Base-by-base conservation (phyloP, 2,113 vertebrate species). In the Hippocampus barbouri region DNA sequence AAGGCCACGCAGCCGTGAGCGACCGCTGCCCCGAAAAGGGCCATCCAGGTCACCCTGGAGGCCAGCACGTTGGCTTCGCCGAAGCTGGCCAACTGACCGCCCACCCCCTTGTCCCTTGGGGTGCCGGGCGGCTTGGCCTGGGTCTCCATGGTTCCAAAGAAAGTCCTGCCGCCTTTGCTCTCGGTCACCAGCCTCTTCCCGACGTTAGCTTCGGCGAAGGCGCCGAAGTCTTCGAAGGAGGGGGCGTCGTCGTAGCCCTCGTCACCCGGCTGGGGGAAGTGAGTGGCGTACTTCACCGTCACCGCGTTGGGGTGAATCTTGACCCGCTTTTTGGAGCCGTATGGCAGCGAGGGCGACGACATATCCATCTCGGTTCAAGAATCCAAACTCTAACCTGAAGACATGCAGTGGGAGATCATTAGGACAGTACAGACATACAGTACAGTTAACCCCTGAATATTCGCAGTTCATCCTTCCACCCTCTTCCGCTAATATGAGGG, bases 241-340 rank as follows among this genome's bases (percentile, higher is more conserved):
- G 91, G 94, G 18, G 92, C 90, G 70, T 97, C 95, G 41, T 97
- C 96, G 51, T 93, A 96, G 2, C 92, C 94, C 71, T 96, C 93
- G 69, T 98, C 96, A 9, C 95, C 96, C 66, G 95, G 95, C 83
- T 98, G 97, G 20, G 95, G 96, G 80, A 95, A 97, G 87, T 98
- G 95, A 65, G 95, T 95, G 74, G 94, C 94, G 5, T 98, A 99
- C 88, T 99, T 98, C 65, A 98, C 97, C 5, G 95, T 98, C 68
- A 98, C 94, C 7, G 95, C 94, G 82, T 94, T 95, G 15, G 97
- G 97, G 83, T 98, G 96, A 85, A 98, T 98, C 92, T 99, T 99
- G 61, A 99, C 97, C 64, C 93, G 88, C 88, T 99, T 99, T 89
- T 98, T 99, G 69, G 95, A 88, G 70, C 93, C 93, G 27, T 93